Percentiles rank a stretch among this genome's conserved stretches.
Conservation (phyloP, 2,888 invertebrate species). For the Acholoe squamosa region DNA sequence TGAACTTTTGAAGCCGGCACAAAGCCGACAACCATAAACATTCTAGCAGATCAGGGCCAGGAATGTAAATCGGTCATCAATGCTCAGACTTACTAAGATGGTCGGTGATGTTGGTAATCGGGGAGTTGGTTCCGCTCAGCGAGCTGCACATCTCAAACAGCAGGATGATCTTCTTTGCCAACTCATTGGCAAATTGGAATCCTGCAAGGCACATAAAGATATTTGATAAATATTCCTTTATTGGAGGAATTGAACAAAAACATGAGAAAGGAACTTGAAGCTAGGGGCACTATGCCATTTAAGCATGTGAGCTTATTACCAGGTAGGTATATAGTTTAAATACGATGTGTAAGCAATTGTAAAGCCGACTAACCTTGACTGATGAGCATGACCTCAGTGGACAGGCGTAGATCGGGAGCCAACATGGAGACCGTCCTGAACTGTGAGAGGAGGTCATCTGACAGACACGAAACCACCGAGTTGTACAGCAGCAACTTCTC, state of each 20-base stretch:
- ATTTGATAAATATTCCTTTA: too few relatives aligned
- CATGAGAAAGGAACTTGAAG: too few relatives aligned
- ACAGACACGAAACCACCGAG: constrained; percentile 76
- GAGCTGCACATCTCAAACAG: constrained; percentile 77
- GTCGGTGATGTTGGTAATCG: constrained; percentile 74
- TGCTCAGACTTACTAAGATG: constrained; percentile 68
- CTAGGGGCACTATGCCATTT: too few relatives aligned
- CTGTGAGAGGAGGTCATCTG: constrained; percentile 78
- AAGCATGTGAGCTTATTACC: too few relatives aligned
- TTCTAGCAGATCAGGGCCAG: too few relatives aligned
- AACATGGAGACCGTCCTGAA: constrained; percentile 79
- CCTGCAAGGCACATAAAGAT: not conserved
- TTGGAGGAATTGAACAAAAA: too few relatives aligned
- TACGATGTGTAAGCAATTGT: too few relatives aligned
- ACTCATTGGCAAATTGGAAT: constrained; percentile 76
- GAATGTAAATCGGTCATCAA: too few relatives aligned
- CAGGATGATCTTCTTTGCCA: constrained; percentile 78
- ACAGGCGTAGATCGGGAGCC: constrained; percentile 76
- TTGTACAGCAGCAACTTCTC: constrained; percentile 78
- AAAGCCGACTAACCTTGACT: constrained; percentile 77
- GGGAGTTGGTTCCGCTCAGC: constrained; percentile 78
- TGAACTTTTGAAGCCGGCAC: too few relatives aligned
- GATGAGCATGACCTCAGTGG: constrained; percentile 78
- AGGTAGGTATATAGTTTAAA: too few relatives aligned
- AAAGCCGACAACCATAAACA: too few relatives aligned